Percentiles rank a stretch among this genome's conserved stretches.
These are phyloP conservation scores for Seladonia tumulorum DNA, from an alignment of 2,888 invertebrate species.

Conservation along the genomic window DNA sequence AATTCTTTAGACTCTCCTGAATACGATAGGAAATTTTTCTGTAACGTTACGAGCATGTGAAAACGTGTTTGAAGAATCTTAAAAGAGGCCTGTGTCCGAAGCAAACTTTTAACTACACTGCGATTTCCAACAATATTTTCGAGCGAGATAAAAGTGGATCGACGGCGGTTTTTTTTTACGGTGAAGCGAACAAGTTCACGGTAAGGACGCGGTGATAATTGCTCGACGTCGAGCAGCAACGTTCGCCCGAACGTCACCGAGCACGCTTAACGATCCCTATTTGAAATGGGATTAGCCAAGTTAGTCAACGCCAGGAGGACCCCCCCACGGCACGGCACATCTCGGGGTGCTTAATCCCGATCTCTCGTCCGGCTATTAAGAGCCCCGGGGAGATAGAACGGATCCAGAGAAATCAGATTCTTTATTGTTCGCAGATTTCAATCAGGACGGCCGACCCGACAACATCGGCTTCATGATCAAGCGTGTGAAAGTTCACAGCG, in stretches of 20 bases:
- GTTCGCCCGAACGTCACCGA: neutral
- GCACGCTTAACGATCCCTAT: slow-evolving; percentile 4
- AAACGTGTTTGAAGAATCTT: neutral
- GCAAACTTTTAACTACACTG: no score
- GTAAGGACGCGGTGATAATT: neutral
- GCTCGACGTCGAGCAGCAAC: neutral
- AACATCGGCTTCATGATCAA: slow-evolving; percentile 98
- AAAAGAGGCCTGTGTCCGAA: no score
- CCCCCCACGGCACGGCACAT: neutral
- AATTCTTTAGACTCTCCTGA: no score
- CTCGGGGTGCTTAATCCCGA: neutral
- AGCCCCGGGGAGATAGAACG: neutral
- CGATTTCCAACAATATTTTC: neutral
- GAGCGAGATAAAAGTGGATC: neutral
- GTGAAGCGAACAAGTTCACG: neutral
- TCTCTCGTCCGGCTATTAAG: neutral
- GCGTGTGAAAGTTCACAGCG: slow-evolving; percentile 96
- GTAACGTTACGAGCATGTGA: neutral
- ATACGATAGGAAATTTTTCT: neutral
- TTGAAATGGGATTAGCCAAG: slow-evolving; percentile 8
- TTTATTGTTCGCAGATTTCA: slow-evolving; percentile 86
- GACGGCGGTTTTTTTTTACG: neutral
- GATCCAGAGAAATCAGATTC: slow-evolving; percentile 1
- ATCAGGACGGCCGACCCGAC: slow-evolving; percentile 95
- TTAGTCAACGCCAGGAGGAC: neutral